Conservation (phyloP, 2,113 vertebrate species). For the Rallus limicola region DNA sequence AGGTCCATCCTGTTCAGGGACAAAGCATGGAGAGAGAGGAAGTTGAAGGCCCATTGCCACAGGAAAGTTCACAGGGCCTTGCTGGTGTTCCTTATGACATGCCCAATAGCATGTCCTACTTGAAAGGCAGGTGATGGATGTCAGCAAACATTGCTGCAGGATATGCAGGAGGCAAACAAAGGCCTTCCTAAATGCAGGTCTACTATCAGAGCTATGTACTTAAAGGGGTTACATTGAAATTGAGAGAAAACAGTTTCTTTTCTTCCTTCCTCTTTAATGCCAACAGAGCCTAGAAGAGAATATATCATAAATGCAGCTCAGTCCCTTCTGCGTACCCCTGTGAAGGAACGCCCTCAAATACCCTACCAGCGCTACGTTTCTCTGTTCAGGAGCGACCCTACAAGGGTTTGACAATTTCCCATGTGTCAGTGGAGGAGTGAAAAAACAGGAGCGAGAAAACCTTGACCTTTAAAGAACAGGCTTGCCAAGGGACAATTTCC, state of each 20-base stretch:
- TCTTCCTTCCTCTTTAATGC: not conserved
- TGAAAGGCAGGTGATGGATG: not conserved
- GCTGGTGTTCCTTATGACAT: not conserved
- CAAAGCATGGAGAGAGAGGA: not conserved
- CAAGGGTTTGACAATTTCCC: not conserved
- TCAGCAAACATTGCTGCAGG: not conserved
- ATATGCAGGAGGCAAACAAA: not conserved
- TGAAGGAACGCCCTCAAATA: not conserved
- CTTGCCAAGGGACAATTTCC: not conserved
- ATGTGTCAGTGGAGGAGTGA: not conserved
- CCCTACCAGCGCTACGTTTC: not conserved
- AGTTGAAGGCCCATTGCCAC: not conserved
- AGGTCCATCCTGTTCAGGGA: not conserved
- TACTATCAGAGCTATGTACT: not conserved
- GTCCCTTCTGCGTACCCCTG: not conserved
- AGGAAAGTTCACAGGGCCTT: not conserved
- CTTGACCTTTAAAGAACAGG: not conserved
- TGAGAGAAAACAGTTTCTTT: not conserved
- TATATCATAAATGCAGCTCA: not conserved
- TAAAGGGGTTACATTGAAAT: not conserved
- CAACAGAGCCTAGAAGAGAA: not conserved
- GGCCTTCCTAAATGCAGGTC: not conserved
- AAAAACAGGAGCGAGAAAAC: not conserved
- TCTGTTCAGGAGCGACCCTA: not conserved
- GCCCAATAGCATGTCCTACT: not conserved